Base-by-base conservation (phyloP, 2,888 invertebrate species). In the Stenotaenia linearis region DNA sequence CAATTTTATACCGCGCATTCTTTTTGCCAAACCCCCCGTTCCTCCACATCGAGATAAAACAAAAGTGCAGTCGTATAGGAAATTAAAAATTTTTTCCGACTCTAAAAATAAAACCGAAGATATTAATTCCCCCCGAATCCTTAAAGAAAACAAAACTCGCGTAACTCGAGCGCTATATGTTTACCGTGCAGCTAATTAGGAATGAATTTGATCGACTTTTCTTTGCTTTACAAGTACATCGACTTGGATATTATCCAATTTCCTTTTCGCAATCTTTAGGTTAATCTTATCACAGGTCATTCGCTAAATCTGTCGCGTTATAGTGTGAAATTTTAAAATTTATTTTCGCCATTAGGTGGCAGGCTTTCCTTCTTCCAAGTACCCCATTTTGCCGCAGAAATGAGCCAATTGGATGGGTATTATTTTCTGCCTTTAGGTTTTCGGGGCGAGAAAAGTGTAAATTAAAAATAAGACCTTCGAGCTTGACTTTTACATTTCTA, bases 281-380 rank as follows among this genome's bases (percentile, higher is more conserved):
- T 69, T 69, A 69, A 69, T 69, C 69, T 69, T 69, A 69, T 69
- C 69, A 28, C 69, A 15, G 69, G 69, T 69, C 69, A 69, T 69
- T 69, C 69, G 15, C 69, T 69, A 69, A 69, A 69, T 69, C 69
- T 69, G 69, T 69, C 69, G 69, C 69, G 18, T 50, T 50, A 23
- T 28, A 69, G 69, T 69, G 69, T 69, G 23, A 69, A 69, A 69
- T 69, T 69, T 69, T 69, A 28, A 69, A 69, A 69, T 69, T 69
- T 69, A 69, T 69, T 69, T 69, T 69, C 69, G n/a, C 69, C 69
- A 69, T 69, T 69, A 69, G 69, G 25, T 69, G 69, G 69, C 69
- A 28, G 69, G 69, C 28, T 69, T 28, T 69, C 28, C 69, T 28
- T 69, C 69, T 69, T 28, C 25, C 25, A 69, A 69, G 69, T 69